Base-by-base conservation (phyloP, 2,888 invertebrate genomes). In the Hybos culiciformis region DNA sequence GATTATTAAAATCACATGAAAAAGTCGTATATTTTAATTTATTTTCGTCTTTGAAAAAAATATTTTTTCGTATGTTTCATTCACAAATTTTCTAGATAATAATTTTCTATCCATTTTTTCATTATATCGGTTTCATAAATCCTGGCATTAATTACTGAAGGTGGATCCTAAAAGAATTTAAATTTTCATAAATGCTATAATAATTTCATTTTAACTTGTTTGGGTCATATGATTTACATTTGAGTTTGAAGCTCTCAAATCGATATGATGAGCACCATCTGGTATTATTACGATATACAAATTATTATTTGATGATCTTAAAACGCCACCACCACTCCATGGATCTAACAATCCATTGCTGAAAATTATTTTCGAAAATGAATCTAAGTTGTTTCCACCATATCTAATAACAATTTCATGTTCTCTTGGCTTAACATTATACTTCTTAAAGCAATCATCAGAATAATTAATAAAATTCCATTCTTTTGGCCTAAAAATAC, bases 281-380 rank as follows among this genome's bases (percentile, higher is more conserved):
- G 82, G 74, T 46, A 88, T 81, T 29, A 83, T 62, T 15, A 87
- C 68, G 0, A 83, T 75, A n/a, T 73, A 59, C 4, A 83, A 70
- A 1, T 77, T 68, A 3, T 70, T 68, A 34, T 79, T 80, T 24
- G 80, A 60, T 51, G 75, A 77, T 52, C 70, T 70, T 36, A 83
- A 59, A 33, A 86, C 77, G n/a, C 87, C 86, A 56, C 85, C 85
- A 52, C 79, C 77, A 38, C 80, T 76, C 87, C 86, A 88, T 1
- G 86, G 86, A 62, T 87, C 87, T 50, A 83, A 56, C 4, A 84
- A 62, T 1, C 88, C 87, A 59, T 86, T 87, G 51, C 85, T 85
- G 61, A 78, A 80, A 5, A 80, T 72, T 39, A 80, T 78, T 53
- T 80, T 80, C 0, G 77, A 74, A 0, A 75, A 74, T 0, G 70